Percentiles rank a stretch among this genome's conserved stretches.
Conservation (phyloP, 2,888 invertebrate genomes). For the Philereme vetulata region DNA sequence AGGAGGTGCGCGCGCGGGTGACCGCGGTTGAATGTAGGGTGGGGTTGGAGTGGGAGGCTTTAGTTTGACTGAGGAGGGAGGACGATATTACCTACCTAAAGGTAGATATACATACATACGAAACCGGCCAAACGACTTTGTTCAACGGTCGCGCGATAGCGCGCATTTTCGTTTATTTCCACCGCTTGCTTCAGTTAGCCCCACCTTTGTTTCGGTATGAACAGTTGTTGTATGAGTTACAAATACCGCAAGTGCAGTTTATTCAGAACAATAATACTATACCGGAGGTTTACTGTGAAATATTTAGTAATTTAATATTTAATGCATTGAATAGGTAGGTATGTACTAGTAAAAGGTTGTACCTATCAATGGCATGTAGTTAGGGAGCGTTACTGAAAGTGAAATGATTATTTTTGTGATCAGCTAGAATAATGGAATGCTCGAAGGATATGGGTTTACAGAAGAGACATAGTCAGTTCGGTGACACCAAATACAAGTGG, state of each 20-base stretch:
- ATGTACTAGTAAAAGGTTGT: slow-evolving; percentile 55
- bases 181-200: slow-evolving; percentile 51
- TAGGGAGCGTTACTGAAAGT: slow-evolving; percentile 62
- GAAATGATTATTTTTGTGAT: slow-evolving; percentile 71
- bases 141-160: slow-evolving; percentile 77
- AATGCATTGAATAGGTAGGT: slow-evolving; percentile 46
- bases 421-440: slow-evolving; percentile 69
- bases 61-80: slow-evolving; percentile 48
- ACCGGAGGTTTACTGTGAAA: slow-evolving; percentile 30
- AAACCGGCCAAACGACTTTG: slow-evolving; percentile 81
- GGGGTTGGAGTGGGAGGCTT: slow-evolving; percentile 59
- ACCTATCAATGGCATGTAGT: slow-evolving; percentile 41
- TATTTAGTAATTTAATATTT: slow-evolving; percentile 46
- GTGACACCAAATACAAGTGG: slow-evolving; percentile 82
- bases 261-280: slow-evolving; percentile 16
- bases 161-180: slow-evolving; percentile 74
- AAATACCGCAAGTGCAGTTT: slow-evolving; percentile 38
- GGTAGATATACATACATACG: slow-evolving; percentile 24
- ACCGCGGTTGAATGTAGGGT: not conserved
- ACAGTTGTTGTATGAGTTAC: slow-evolving; percentile 47
- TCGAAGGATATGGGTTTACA: slow-evolving; percentile 75
- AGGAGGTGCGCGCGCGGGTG: not conserved
- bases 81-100: slow-evolving; percentile 37
- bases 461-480: slow-evolving; percentile 80
- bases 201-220: slow-evolving; percentile 77